These are phyloP conservation scores for Malurus melanocephalus DNA, from an alignment of 2,113 vertebrate species.

Conservation along the genomic window DNA sequence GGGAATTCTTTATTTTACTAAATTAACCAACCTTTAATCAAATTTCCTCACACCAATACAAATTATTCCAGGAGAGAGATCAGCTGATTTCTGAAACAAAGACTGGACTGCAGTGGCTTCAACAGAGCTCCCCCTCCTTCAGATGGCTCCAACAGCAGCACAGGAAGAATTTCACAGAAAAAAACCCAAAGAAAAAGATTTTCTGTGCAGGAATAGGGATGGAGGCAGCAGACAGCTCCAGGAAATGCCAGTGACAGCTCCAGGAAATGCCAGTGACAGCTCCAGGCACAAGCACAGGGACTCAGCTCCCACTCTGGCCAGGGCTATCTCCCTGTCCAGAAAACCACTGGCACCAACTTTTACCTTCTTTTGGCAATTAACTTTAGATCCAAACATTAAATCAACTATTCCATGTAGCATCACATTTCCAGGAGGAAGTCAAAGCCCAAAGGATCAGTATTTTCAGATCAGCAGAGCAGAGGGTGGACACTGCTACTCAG, in stretches of 20 bases:
- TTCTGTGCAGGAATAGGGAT: background rate
- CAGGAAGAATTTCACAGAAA: background rate
- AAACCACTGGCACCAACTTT: background rate
- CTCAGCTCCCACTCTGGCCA: background rate
- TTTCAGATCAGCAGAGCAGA: background rate
- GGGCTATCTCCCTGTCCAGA: fast-evolving
- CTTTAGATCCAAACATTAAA: background rate
- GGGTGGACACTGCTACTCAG: background rate
- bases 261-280: background rate
- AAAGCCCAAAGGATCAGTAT: background rate
- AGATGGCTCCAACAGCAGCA: background rate
- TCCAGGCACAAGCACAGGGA: background rate
- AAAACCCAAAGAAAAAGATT: background rate
- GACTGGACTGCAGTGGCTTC: background rate
- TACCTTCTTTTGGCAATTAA: background rate
- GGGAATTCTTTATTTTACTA: background rate
- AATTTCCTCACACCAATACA: background rate
- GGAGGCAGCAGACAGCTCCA: background rate
- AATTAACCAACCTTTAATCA: background rate
- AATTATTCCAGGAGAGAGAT: background rate
- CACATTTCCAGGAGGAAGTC: background rate
- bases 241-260: background rate
- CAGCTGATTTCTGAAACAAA: background rate
- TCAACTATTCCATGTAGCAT: fast-evolving
- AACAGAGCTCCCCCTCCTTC: background rate